phyloP scores from a whole-genome alignment of 2,888 invertebrate species.

The Cepaea hortensis region DNA sequence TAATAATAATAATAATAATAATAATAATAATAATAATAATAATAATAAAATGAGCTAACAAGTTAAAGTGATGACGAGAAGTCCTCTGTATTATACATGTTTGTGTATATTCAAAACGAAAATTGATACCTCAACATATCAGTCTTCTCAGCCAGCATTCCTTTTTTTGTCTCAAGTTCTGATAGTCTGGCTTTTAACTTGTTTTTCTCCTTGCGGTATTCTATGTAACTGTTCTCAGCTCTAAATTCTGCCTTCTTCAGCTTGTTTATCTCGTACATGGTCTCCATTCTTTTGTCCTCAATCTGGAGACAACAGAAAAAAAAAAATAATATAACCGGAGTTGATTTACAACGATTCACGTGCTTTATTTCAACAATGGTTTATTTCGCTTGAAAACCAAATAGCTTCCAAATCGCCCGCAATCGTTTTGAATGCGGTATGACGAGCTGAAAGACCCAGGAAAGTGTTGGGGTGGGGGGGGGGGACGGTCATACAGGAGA shows the following conservation, averaged over 20 bases:
- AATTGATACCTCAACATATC: slow-evolving; percentile 49
- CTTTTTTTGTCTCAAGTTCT: slow-evolving; percentile 59
- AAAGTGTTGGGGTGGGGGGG: no score
- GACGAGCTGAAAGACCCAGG: no score
- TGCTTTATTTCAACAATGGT: no score
- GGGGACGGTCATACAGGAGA: no score
- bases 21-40: not conserved
- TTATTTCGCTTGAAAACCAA: no score
- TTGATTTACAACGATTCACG: no score
- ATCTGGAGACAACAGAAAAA: not conserved
- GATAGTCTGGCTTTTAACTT: slow-evolving; percentile 61
- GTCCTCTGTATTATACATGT: no score
- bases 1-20: not conserved
- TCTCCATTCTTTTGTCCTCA: slow-evolving; percentile 51
- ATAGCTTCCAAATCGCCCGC: no score
- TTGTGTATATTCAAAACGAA: not conserved
- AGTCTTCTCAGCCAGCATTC: slow-evolving; percentile 56
- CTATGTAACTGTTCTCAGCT: slow-evolving; percentile 55
- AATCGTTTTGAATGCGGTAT: no score
- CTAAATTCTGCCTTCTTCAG: slow-evolving; percentile 54
- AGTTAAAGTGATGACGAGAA: not conserved
- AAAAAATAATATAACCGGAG: not conserved
- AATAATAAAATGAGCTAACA: not conserved
- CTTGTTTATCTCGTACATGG: slow-evolving; percentile 56
- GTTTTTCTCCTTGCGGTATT: slow-evolving; percentile 58